These are phyloP conservation scores for Latrodectus geometricus DNA, from an alignment of 1,140 invertebrate genomes.

Conservation along the genomic window DNA sequence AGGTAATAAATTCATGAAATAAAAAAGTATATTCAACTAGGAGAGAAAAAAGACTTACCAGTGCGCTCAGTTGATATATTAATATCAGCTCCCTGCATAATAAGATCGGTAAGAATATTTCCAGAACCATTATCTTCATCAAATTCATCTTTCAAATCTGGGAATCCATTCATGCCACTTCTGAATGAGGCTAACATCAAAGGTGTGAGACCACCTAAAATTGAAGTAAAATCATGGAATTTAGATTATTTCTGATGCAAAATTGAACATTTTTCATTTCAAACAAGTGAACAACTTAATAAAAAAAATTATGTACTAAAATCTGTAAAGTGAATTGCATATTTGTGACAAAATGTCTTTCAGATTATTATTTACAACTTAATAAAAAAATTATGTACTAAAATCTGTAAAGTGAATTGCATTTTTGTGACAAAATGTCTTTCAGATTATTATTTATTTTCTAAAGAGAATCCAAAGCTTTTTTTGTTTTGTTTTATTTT, in stretches of 20 bases:
- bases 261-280: not conserved
- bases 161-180: slow-evolving; percentile 57
- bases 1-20: not conserved
- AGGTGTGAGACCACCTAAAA: slow-evolving; percentile 84
- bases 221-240: slow-evolving; percentile 3
- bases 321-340: not conserved
- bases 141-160: slow-evolving; percentile 52
- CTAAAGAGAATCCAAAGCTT: too few species aligned
- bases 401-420: not conserved
- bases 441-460: too few species aligned
- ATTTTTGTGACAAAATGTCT: too few species aligned
- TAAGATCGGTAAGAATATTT: slow-evolving; percentile 88
- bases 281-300: not conserved
- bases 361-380: too few species aligned
- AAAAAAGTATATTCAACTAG: not conserved
- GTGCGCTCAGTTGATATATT: slow-evolving; percentile 94
- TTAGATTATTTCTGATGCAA: not conserved
- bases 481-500: too few species aligned
- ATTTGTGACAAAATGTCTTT: too few species aligned
- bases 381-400: not conserved
- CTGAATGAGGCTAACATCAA: slow-evolving; percentile 88
- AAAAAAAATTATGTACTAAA: not conserved
- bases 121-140: slow-evolving; percentile 62
- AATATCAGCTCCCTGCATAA: slow-evolving; percentile 91
- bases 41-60: slow-evolving; percentile 69